Conservation (phyloP, 2,113 vertebrate species). For the Smithornis capensis region DNA sequence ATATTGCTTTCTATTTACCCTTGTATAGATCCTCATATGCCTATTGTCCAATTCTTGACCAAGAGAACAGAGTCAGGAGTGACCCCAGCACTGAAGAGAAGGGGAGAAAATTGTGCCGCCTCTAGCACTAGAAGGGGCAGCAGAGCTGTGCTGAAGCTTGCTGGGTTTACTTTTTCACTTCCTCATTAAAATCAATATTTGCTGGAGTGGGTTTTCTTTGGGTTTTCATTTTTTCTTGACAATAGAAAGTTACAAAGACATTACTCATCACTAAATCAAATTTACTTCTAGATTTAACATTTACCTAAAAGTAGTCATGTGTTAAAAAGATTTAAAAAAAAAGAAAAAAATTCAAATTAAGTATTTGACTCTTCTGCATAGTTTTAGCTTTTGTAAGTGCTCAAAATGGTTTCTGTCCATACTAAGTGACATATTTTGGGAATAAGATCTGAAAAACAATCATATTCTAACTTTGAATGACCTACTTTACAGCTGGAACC, state of each 20-base stretch:
- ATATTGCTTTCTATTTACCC: neutral
- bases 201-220: neutral
- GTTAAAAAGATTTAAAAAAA: neutral
- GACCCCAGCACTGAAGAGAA: neutral
- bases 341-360: neutral
- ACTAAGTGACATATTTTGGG: neutral
- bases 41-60: neutral
- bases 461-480: neutral
- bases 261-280: neutral
- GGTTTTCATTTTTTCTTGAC: neutral
- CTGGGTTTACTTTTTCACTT: neutral
- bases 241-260: neutral
- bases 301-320: neutral
- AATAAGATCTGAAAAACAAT: conserved; percentile 30
- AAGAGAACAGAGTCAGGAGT: neutral
- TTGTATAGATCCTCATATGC: neutral
- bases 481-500: neutral
- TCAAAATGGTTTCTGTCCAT: neutral
- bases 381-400: neutral
- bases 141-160: neutral
- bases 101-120: neutral
- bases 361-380: neutral
- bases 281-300: neutral
- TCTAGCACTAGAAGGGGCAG: neutral
- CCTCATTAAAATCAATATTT: neutral